phyloP scores from a whole-genome alignment of 2,113 vertebrate species.

The Rana temporaria region DNA sequence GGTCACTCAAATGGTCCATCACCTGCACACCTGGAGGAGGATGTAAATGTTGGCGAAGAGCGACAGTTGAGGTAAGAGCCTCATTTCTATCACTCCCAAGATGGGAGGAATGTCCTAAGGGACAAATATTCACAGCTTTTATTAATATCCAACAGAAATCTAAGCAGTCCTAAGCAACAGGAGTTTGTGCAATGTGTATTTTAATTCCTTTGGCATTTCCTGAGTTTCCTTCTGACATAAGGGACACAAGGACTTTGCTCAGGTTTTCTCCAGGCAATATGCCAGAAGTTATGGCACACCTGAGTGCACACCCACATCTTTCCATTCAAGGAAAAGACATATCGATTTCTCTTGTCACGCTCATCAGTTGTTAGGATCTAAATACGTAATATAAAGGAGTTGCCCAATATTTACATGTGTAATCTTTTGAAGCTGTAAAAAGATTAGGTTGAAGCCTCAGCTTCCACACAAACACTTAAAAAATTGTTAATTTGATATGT shows the following conservation, averaged over 20 bases:
- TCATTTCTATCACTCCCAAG: too few relatives aligned
- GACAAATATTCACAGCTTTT: too few relatives aligned
- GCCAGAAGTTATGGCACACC: constrained; percentile 20
- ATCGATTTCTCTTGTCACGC: not conserved
- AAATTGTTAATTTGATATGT: not conserved
- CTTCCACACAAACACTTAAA: not conserved
- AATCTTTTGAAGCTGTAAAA: constrained; percentile 1
- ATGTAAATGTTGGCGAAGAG: too few relatives aligned
- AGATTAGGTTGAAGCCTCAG: not conserved
- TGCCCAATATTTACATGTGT: constrained; percentile 9
- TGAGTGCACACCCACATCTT: constrained; percentile 8
- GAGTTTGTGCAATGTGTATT: too few relatives aligned
- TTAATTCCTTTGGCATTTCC: not conserved
- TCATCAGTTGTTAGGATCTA: not conserved
- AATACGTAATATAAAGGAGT: constrained; percentile 20
- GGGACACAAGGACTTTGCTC: constrained; percentile 26
- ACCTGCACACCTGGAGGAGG: too few relatives aligned
- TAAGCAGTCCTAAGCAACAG: too few relatives aligned
- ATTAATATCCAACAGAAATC: too few relatives aligned
- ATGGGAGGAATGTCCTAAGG: too few relatives aligned
- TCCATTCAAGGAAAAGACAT: not conserved
- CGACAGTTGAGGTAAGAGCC: too few relatives aligned
- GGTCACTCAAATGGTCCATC: too few relatives aligned
- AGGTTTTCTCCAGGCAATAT: constrained; percentile 7
- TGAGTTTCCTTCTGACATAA: not conserved